Conservation (phyloP, 1,140 invertebrate genomes). For the Drosophila sturtevanti region DNA sequence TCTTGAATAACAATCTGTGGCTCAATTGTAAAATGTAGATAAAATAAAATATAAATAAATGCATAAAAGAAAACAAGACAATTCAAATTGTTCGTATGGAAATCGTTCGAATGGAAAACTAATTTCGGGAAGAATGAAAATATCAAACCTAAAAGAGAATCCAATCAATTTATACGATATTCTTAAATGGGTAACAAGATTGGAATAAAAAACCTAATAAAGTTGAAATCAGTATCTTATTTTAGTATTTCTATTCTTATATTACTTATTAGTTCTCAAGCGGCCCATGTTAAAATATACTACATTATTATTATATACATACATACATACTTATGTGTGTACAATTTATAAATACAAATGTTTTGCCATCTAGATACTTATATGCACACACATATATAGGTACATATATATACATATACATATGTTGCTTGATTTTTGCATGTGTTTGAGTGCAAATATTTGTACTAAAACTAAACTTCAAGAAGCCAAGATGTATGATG, state of each 20-base stretch:
- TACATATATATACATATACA: background rate
- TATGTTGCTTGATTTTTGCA: slow-evolving; percentile 47
- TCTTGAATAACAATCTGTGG: slow-evolving; percentile 9
- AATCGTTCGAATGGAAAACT: slow-evolving; percentile 7
- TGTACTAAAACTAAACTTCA: slow-evolving; percentile 56
- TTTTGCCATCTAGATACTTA: background rate
- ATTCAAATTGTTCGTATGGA: slow-evolving; percentile 5
- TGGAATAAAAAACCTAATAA: background rate
- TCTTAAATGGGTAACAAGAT: background rate
- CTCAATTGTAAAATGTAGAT: slow-evolving; percentile 14
- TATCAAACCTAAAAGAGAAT: background rate
- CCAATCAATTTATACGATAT: background rate
- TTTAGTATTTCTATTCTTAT: background rate
- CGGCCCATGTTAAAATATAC: slow-evolving; percentile 14
- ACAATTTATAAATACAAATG: background rate
- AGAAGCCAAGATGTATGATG: slow-evolving; percentile 77
- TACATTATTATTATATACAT: slow-evolving; percentile 41
- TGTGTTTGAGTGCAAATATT: slow-evolving; percentile 70
- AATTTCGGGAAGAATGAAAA: background rate
- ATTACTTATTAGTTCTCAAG: slow-evolving; percentile 5
- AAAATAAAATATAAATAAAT: slow-evolving; percentile 36
- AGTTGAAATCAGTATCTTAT: background rate
- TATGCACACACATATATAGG: slow-evolving; percentile 10
- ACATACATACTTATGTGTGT: slow-evolving; percentile 28
- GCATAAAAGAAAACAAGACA: slow-evolving; percentile 12